phyloP scores from a whole-genome alignment of 1,140 invertebrate species.

The Magallana ariakensis region DNA sequence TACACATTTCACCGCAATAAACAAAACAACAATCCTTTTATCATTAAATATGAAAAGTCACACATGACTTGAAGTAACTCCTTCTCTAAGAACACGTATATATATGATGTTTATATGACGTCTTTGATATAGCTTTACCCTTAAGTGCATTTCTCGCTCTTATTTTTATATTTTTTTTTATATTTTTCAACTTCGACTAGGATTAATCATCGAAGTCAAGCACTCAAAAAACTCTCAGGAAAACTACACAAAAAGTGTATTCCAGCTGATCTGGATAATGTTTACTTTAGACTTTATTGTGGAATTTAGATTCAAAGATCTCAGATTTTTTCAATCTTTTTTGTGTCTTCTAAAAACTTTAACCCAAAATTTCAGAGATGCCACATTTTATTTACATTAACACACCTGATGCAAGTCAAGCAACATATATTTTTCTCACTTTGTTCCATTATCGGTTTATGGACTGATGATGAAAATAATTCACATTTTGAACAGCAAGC shows the following conservation, averaged over 20 bases:
- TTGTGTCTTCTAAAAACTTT: too few species aligned
- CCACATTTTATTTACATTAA: background rate
- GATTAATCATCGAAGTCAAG: conserved; percentile 29
- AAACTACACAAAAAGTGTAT: background rate
- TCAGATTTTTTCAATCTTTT: background rate
- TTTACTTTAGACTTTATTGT: background rate
- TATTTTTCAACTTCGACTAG: background rate
- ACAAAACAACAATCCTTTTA: background rate
- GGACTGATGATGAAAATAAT: conserved; percentile 7
- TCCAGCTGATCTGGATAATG: conserved; percentile 4
- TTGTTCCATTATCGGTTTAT: background rate
- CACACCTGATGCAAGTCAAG: background rate
- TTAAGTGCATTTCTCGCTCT: too few species aligned
- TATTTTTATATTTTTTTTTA: too few species aligned
- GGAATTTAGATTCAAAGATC: background rate
- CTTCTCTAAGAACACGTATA: too few species aligned
- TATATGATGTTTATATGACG: too few species aligned
- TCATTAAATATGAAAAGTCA: background rate
- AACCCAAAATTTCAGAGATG: background rate
- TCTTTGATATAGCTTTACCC: too few species aligned
- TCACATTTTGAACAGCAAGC: background rate
- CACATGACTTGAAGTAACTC: too few species aligned
- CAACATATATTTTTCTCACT: background rate
- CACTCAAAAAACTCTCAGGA: background rate
- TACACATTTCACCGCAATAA: background rate